Conservation (phyloP, 2,888 invertebrate genomes). For the Lasioglossum figueresi region DNA sequence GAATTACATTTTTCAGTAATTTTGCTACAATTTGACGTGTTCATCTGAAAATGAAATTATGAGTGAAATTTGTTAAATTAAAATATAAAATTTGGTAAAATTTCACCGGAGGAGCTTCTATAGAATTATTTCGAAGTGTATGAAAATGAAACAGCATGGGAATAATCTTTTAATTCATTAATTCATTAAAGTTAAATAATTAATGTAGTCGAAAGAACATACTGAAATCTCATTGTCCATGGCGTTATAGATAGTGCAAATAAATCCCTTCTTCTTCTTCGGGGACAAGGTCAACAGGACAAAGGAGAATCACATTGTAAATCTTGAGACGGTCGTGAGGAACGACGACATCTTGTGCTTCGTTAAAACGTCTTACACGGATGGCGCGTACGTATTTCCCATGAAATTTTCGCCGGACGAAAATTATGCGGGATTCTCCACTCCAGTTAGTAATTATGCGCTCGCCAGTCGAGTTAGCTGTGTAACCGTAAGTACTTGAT, state of each 20-base stretch:
- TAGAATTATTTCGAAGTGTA: too few relatives aligned
- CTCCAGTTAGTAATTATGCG: slow-evolving; percentile 67
- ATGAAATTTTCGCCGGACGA: slow-evolving; percentile 66
- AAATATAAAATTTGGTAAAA: neutral
- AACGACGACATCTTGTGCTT: slow-evolving; percentile 63
- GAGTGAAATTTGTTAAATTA: neutral
- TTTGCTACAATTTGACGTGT: neutral
- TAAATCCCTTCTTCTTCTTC: slow-evolving; percentile 5
- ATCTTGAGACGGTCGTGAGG: slow-evolving; percentile 49
- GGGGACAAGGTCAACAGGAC: slow-evolving; percentile 5
- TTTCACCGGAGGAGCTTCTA: neutral
- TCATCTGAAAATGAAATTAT: neutral
- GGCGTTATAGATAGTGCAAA: neutral
- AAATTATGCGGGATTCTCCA: slow-evolving; percentile 68
- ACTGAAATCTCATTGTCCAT: neutral
- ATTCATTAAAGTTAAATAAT: neutral
- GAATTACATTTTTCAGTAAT: neutral
- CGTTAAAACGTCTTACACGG: slow-evolving; percentile 66
- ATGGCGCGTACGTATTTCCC: slow-evolving; percentile 57
- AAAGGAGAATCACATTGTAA: slow-evolving; percentile 40
- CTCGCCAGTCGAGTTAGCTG: slow-evolving; percentile 62
- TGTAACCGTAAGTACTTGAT: slow-evolving; percentile 63
- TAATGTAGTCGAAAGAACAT: neutral
- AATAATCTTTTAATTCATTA: neutral
- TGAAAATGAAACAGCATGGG: too few relatives aligned